These are phyloP conservation scores for Monochamus alternatus DNA, from an alignment of 2,888 invertebrate species.

Conservation along the genomic window DNA sequence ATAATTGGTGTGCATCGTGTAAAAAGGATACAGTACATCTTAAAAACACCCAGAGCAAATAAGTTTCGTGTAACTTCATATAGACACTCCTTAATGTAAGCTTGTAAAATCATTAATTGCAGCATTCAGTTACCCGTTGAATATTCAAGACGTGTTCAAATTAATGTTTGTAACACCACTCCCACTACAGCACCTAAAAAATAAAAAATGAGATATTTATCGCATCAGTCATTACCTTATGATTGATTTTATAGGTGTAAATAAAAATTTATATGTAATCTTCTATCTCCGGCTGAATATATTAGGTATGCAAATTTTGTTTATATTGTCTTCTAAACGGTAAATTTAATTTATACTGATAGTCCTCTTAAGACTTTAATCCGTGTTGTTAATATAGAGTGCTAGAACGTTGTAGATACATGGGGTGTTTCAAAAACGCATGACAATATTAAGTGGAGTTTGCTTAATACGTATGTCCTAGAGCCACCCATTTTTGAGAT, in stretches of 20 bases:
- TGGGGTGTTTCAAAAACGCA: too few species aligned
- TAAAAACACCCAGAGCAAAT: neutral
- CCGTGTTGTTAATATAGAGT: neutral
- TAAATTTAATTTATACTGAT: too few species aligned
- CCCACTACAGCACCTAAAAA: slow-evolving; percentile 1
- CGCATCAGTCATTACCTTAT: neutral
- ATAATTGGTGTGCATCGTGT: too few species aligned
- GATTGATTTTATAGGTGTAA: neutral
- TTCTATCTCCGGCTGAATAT: too few species aligned
- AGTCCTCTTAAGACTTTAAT: too few species aligned
- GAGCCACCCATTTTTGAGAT: too few species aligned
- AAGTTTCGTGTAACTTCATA: neutral
- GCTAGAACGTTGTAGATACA: too few species aligned
- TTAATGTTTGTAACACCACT: slow-evolving; percentile 2
- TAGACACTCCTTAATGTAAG: neutral
- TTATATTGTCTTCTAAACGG: too few species aligned
- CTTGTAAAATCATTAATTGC: slow-evolving; percentile 1
- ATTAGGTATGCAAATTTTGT: too few species aligned
- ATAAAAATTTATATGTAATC: neutral
- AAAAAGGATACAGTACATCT: neutral
- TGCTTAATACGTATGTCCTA: too few species aligned
- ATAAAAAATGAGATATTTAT: neutral
- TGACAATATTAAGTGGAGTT: too few species aligned
- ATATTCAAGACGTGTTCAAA: neutral
- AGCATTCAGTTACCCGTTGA: slow-evolving; percentile 1